These are phyloP conservation scores for Drosophila acutilabella DNA, from an alignment of 2,888 invertebrate genomes.

Conservation along the genomic window DNA sequence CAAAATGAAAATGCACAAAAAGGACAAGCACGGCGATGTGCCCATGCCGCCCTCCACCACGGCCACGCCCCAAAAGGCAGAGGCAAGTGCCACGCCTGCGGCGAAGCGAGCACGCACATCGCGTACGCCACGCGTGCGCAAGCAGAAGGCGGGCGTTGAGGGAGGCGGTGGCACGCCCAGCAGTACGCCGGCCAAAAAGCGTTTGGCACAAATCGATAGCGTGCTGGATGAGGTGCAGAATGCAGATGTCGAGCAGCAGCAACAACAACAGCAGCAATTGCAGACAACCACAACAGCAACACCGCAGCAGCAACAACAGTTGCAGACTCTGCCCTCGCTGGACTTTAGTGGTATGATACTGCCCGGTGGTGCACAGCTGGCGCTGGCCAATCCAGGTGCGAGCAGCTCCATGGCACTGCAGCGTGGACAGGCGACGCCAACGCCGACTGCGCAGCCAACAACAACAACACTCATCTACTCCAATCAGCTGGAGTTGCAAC, in stretches of 20 bases:
- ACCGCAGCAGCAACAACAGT: constrained; percentile 57
- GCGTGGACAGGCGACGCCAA: constrained; percentile 62
- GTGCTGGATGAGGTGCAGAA: constrained; percentile 82
- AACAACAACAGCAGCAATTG: constrained; percentile 53
- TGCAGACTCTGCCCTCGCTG: constrained; percentile 80
- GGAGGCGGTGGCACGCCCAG: constrained; percentile 34
- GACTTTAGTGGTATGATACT: constrained; percentile 84
- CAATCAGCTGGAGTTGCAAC: constrained; percentile 83
- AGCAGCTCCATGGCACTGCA: constrained; percentile 74
- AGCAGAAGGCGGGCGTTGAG: constrained; percentile 55
- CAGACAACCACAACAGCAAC: constrained; percentile 37
- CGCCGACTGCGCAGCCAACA: constrained; percentile 56
- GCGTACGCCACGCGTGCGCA: constrained; percentile 77
- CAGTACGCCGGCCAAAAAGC: constrained; percentile 74
- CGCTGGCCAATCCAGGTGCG: constrained; percentile 82
- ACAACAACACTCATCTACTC: constrained; percentile 82
- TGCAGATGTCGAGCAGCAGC: constrained; percentile 61
- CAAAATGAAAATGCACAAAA: constrained; percentile 85
- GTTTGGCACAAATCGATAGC: constrained; percentile 82
- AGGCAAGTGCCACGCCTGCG: constrained; percentile 50
- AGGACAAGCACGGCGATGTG: constrained; percentile 83
- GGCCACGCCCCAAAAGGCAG: constrained; percentile 62
- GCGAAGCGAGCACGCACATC: constrained; percentile 69
- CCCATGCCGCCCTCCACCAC: constrained; percentile 66
- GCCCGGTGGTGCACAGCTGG: constrained; percentile 83